Evolutionary conservation across 2,797 vertebrate genomes (phyloP), one percentile per base, ranked within the genome.

Genomic region (Neosalanx taihuensis): DNA sequence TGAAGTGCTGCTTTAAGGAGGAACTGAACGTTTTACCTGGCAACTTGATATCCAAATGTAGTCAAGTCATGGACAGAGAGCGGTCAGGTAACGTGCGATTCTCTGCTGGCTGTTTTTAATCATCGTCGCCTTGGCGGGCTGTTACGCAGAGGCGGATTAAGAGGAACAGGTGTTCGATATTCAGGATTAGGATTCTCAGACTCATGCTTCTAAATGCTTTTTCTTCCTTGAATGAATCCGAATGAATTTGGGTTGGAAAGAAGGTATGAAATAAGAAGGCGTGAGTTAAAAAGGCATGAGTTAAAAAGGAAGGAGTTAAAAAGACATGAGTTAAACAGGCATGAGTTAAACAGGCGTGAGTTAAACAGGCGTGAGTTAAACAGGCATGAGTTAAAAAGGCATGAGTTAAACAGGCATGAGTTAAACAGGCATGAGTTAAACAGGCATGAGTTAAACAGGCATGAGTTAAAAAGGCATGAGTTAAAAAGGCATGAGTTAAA

Each of bases 11-110:
- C 37, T 41, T 41, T 41, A 41, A 41, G 37, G 37, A 41, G 2
- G 9, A 41, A 41, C 6, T 7, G 2, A 90, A 88, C 91, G 91
- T 92, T 93, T 93, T 92, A 90, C 92, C 92, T 93, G 89, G 91
- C 91, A 93, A 93, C 92, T 87, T 81, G 83, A 90, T 90, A 91
- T 83, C 93, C 90, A 91, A 92, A 92, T 89, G 91, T 88, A 89
- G 86, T 85, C 84, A 62, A 88, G 84, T 87, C 74, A 87, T 88
- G 87, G 89, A 89, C 89, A 88, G 84, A 87, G 81, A 84, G 57
- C 33, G 58, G 77, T 83, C 79, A 73, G 74, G 76, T 0, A 57
- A 83, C 69, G 58, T 89, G 80, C 85, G 87, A 84, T 85, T 85
- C 79, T 89, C 86, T 86, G 66, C 79, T 71, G 79, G 77, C 83